Base-by-base conservation (phyloP, 2,888 invertebrate species). In the Phragmatobia fuliginosa region DNA sequence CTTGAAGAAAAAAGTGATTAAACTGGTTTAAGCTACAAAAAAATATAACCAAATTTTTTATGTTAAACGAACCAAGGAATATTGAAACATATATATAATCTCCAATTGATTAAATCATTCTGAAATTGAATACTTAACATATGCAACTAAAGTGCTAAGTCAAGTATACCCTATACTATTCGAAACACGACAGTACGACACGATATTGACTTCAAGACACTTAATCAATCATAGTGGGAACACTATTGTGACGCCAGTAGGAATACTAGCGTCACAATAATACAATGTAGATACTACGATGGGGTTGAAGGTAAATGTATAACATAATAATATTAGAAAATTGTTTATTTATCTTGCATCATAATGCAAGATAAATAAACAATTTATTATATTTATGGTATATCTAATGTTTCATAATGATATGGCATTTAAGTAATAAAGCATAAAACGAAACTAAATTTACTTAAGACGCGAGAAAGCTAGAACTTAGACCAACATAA, bases 161-260 rank as follows among this genome's bases (percentile, higher is more conserved):
- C 14, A 52, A 14, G 10, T 25, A 25, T 52, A 25, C 25, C 21
- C 49, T 25, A 6, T 14, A 52, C 11, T 28, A 52, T 10, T 5
- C 5, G 52, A 5, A 28, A 25, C 14, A 56, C 16, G 56, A 56
- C 28, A 28, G 14, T 14, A 56, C 16, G 56, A 56, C 28, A 61
- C 36, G 33, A 61, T 60, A 67, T 67, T 33, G 67, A 67, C 61
- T 49, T 21, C 10, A 25, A n/a, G 18, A 25, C 21, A 61, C n/a
- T 41, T 59, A 52, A 61, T 67, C 61, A 49, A 67, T 61, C 67
- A 67, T 16, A 32, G 49, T 49, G 33, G n/a, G n/a, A n/a, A n/a
- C n/a, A n/a, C n/a, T n/a, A n/a, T n/a, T n/a, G n/a, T n/a, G n/a
- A n/a, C n/a, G n/a, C n/a, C n/a, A n/a, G n/a, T n/a, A n/a, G n/a